Conservation (phyloP, 2,113 vertebrate species). For the Nicator chloris region DNA sequence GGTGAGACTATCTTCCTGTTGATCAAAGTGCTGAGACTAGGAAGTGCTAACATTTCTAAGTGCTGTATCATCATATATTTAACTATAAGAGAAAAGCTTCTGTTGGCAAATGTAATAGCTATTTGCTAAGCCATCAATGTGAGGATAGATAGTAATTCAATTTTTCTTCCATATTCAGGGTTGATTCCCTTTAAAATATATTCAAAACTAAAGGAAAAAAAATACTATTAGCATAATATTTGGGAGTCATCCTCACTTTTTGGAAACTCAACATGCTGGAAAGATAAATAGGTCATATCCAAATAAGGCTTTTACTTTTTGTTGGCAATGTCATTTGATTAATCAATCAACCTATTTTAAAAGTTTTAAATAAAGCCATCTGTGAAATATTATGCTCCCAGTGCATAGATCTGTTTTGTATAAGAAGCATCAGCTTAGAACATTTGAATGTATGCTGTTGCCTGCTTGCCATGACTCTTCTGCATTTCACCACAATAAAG, state of each 20-base stretch:
- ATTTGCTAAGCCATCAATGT: neutral
- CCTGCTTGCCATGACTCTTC: neutral
- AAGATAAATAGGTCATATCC: neutral
- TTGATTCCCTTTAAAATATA: neutral
- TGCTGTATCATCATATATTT: neutral
- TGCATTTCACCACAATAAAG: neutral
- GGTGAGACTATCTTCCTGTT: neutral
- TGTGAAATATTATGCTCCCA: neutral
- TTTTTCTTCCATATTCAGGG: neutral
- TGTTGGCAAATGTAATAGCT: neutral
- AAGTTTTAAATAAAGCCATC: neutral
- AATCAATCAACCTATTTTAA: neutral
- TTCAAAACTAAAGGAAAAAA: neutral
- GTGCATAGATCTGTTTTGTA: neutral
- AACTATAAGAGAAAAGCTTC: neutral
- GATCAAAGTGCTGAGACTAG: neutral
- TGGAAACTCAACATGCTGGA: neutral
- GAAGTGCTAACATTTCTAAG: neutral
- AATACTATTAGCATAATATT: neutral
- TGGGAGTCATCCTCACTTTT: neutral
- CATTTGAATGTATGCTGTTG: neutral
- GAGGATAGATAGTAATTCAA: neutral
- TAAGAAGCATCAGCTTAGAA: neutral
- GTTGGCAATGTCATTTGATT: neutral
- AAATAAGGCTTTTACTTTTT: neutral